phyloP scores from a whole-genome alignment of 2,113 vertebrate species.

The Pogonocichla stellata region DNA sequence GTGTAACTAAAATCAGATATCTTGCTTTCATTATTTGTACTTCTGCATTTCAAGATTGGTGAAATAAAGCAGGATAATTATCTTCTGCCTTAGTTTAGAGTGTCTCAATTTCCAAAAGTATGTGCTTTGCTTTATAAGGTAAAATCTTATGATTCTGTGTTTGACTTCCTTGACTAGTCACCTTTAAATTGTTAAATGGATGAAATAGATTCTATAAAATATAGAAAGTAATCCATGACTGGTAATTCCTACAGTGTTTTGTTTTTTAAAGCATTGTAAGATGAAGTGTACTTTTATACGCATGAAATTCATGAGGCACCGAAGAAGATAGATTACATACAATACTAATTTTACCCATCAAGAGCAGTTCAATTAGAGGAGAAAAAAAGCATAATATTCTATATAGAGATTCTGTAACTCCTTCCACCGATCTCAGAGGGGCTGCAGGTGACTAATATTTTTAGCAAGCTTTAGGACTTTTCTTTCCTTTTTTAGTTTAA shows the following conservation, averaged over 20 bases:
- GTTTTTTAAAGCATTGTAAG: neutral
- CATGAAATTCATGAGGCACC: neutral
- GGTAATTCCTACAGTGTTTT: slow-evolving; percentile 32
- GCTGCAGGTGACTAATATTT: neutral
- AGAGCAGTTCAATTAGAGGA: neutral
- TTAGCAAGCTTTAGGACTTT: neutral
- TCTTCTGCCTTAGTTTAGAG: neutral
- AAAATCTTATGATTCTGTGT: neutral
- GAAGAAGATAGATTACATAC: neutral
- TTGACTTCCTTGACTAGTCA: neutral
- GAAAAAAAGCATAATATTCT: neutral
- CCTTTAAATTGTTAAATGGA: neutral
- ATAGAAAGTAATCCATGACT: neutral
- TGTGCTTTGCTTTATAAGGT: neutral
- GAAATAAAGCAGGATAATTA: neutral
- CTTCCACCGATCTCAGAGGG: neutral
- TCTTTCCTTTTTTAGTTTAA: neutral
- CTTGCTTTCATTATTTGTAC: neutral
- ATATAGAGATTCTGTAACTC: neutral
- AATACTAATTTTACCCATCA: neutral
- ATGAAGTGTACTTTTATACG: neutral
- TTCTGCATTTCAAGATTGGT: neutral
- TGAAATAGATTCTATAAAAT: slow-evolving; percentile 15
- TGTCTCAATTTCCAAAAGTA: neutral
- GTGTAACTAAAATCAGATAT: neutral